phyloP scores from a whole-genome alignment of 2,888 invertebrate genomes.

The Tetropium fuscum region DNA sequence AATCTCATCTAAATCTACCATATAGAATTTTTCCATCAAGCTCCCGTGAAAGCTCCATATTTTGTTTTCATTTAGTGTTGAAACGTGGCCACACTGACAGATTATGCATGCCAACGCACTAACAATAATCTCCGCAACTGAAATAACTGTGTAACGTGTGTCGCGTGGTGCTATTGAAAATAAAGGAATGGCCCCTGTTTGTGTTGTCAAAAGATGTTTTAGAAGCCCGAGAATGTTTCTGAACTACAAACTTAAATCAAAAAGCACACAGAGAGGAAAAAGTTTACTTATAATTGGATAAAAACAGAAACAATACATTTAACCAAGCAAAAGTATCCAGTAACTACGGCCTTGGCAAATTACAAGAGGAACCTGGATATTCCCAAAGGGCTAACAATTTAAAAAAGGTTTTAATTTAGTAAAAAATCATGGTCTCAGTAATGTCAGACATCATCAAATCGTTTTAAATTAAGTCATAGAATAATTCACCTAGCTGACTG shows the following conservation, averaged over 20 bases:
- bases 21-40: too few relatives aligned
- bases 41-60: too few relatives aligned
- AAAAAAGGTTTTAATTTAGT: background rate
- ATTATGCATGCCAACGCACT: too few relatives aligned
- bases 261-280: slow-evolving; percentile 7
- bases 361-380: slow-evolving; percentile 2
- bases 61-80: too few relatives aligned
- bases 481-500: slow-evolving; percentile 45
- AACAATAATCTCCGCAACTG: too few relatives aligned
- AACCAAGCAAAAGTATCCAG: background rate
- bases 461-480: slow-evolving; percentile 23
- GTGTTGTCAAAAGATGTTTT: too few relatives aligned
- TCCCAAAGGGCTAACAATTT: too few relatives aligned
- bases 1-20: too few relatives aligned
- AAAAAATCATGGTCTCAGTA: background rate
- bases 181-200: too few relatives aligned
- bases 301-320: slow-evolving; percentile 2
- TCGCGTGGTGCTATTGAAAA: too few relatives aligned
- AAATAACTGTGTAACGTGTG: too few relatives aligned
- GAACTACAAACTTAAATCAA: slow-evolving; percentile 1
- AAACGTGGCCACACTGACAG: too few relatives aligned
- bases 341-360: slow-evolving; percentile 11
- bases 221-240: background rate
- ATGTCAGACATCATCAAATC: slow-evolving; percentile 9
- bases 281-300: slow-evolving; percentile 12